Evolutionary conservation across 2,113 vertebrate genomes (phyloP).

Genomic region (Apodemus sylvaticus): DNA sequence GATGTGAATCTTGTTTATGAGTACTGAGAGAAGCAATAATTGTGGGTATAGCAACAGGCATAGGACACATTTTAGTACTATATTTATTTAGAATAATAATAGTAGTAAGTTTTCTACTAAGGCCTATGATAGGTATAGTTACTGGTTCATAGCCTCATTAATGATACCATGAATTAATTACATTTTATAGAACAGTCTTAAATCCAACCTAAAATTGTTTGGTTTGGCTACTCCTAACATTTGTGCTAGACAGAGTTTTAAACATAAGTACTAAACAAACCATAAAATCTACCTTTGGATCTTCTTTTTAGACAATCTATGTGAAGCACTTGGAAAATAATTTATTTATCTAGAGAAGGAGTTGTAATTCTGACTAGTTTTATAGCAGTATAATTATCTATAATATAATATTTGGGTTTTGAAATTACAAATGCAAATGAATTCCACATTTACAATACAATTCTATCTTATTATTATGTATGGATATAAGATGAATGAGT

Average conservation of each 20-base stretch:
- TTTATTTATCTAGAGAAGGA: slow-evolving; percentile 51
- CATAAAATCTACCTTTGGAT: neutral
- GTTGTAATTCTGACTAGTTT: neutral
- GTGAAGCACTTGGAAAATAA: slow-evolving; percentile 27
- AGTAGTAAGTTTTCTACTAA: neutral
- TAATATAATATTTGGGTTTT: neutral
- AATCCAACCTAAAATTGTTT: neutral
- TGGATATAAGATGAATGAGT: neutral
- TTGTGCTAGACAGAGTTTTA: slow-evolving; percentile 17
- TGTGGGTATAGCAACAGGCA: neutral
- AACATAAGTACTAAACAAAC: slow-evolving; percentile 9
- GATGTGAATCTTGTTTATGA: neutral
- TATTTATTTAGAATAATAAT: neutral
- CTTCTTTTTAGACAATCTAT: neutral
- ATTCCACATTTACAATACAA: neutral
- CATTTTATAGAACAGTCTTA: neutral
- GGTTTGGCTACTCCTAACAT: neutral
- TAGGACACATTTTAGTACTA: neutral
- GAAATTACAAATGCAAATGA: neutral
- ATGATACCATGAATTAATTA: neutral
- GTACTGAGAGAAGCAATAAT: neutral
- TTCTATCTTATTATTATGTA: neutral
- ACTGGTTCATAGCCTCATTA: neutral
- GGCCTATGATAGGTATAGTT: neutral
- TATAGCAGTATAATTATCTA: slow-evolving; percentile 16